Conservation (phyloP, 2,797 vertebrate genomes). For the Craterocephalus amniculus region DNA sequence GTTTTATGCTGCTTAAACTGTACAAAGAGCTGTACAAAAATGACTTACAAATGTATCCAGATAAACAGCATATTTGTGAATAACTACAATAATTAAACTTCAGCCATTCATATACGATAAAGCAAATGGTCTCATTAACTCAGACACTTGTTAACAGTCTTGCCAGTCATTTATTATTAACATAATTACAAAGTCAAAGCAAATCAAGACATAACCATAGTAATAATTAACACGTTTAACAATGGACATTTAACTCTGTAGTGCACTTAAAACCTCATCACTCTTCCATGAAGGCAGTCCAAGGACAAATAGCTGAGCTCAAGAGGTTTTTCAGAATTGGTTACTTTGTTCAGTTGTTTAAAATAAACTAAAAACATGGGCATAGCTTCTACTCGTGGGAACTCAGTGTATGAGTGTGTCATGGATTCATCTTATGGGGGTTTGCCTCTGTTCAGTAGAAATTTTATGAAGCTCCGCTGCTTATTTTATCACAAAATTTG, state of each 20-base stretch:
- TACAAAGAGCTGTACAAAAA: background rate
- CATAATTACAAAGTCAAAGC: slow-evolving; percentile 68
- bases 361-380: background rate
- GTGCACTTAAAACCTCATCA: slow-evolving; percentile 71
- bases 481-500: background rate
- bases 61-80: background rate
- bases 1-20: background rate
- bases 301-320: slow-evolving; percentile 32
- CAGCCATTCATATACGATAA: background rate
- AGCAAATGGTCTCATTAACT: background rate
- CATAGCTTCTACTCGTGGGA: background rate
- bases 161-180: slow-evolving; percentile 80
- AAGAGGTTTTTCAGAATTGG: slow-evolving; percentile 35
- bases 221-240: slow-evolving; percentile 55
- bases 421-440: background rate
- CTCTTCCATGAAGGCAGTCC: slow-evolving; percentile 54
- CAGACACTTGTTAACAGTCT: slow-evolving; percentile 67
- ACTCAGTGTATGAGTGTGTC: background rate
- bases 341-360: slow-evolving; percentile 17
- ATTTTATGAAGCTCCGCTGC: background rate
- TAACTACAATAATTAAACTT: background rate
- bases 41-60: background rate
- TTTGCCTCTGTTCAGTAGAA: background rate
- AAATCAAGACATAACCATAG: slow-evolving; percentile 57
- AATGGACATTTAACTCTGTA: slow-evolving; percentile 67